A percentile compares a stretch with the other conserved stretches of the same genome.
These are phyloP conservation scores for Platanista minor DNA, from an alignment of 2,113 vertebrate species.

Conservation along the genomic window DNA sequence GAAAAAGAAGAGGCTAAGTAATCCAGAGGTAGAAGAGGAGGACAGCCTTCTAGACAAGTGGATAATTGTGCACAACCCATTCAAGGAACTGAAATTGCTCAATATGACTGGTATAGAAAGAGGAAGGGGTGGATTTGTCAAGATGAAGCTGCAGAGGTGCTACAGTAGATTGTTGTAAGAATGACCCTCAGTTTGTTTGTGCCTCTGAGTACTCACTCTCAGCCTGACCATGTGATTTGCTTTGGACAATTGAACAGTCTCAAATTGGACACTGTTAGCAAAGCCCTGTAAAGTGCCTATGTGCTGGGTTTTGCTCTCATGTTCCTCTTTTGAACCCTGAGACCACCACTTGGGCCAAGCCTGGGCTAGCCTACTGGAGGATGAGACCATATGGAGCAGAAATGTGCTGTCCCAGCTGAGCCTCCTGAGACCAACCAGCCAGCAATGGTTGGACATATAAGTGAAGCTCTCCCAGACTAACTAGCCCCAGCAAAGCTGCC, in stretches of 20 bases:
- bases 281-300: background rate
- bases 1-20: background rate
- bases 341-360: background rate
- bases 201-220: background rate
- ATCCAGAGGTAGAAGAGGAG: background rate
- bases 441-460: background rate
- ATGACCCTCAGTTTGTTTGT: background rate
- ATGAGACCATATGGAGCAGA: background rate
- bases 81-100: background rate
- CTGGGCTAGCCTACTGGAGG: background rate
- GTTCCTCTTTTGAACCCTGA: background rate
- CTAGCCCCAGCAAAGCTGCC: background rate
- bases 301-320: background rate
- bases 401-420: background rate
- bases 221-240: background rate
- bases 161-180: background rate
- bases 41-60: background rate
- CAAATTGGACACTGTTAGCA: background rate
- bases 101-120: background rate
- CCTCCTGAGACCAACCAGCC: background rate
- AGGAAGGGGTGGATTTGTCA: background rate
- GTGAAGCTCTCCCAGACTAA: background rate
- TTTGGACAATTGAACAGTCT: background rate
- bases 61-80: background rate
- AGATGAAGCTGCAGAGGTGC: background rate